These are phyloP conservation scores for Halesus radiatus DNA, from an alignment of 1,140 invertebrate species.

Conservation along the genomic window DNA sequence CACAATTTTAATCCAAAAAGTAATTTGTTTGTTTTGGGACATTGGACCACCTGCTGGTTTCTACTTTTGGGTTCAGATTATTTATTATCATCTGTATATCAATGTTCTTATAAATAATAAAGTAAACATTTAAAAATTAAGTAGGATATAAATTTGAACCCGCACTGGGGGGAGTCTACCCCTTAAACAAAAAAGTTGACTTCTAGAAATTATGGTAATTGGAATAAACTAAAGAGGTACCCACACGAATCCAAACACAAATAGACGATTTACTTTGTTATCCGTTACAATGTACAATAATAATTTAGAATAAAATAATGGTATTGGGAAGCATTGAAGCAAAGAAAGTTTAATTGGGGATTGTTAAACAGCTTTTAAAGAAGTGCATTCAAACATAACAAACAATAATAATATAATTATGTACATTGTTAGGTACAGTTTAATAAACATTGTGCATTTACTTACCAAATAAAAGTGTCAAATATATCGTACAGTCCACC, in stretches of 20 bases:
- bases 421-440: neutral
- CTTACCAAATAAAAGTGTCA: neutral
- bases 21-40: conserved; percentile 30
- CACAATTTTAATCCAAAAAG: neutral
- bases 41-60: conserved; percentile 1
- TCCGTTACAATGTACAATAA: too few species aligned
- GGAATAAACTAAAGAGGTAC: too few species aligned
- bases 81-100: conserved; percentile 19
- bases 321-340: too few species aligned
- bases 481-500: neutral
- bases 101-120: conserved; percentile 24
- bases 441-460: neutral
- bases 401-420: too few species aligned
- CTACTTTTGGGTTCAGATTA: neutral
- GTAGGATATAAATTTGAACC: neutral
- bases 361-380: neutral
- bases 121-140: conserved; percentile 31
- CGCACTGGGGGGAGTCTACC: conserved; percentile 6
- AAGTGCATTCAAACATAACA: neutral
- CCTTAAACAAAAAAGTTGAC: neutral
- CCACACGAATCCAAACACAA: too few species aligned
- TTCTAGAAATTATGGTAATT: too few species aligned
- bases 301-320: too few species aligned
- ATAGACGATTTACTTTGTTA: too few species aligned
- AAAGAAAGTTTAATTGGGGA: too few species aligned